Percentiles rank a stretch among this genome's conserved stretches.
phyloP scores from a whole-genome alignment of 2,888 invertebrate species.

The Pseudolycoriella hygida region DNA sequence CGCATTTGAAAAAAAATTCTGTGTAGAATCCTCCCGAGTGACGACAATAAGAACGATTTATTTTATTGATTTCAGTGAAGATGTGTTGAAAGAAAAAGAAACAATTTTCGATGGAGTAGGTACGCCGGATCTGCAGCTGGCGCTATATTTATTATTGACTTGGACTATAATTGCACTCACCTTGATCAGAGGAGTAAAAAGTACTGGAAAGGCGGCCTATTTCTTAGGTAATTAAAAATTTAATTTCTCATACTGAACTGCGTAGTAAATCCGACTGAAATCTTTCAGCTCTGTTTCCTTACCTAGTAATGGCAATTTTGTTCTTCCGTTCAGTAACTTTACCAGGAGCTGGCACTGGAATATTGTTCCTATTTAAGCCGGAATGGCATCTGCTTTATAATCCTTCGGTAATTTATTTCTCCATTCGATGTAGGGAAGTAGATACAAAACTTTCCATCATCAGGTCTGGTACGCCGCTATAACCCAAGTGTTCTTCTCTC shows the following conservation, averaged over 20 bases:
- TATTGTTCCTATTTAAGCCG: conserved; percentile 45
- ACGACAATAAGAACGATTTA: too few relatives aligned
- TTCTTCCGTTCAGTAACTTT: conserved; percentile 42
- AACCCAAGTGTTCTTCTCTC: conserved; percentile 44
- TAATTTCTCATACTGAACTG: too few relatives aligned
- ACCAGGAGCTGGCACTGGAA: conserved; percentile 40
- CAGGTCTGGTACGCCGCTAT: conserved; percentile 46
- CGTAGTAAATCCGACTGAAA: conserved; percentile 31
- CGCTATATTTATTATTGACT: conserved; percentile 32
- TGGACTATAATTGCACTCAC: conserved; percentile 35
- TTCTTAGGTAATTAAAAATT: conserved; percentile 31
- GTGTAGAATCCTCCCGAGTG: too few relatives aligned
- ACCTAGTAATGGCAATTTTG: conserved; percentile 42
- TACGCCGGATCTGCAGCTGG: conserved; percentile 34
- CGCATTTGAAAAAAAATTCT: too few relatives aligned
- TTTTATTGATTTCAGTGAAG: conserved; percentile 25
- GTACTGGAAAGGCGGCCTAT: conserved; percentile 52
- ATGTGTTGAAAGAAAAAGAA: conserved; percentile 32
- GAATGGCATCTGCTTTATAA: conserved; percentile 44
- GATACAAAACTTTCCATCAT: too few relatives aligned
- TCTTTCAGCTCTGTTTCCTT: conserved; percentile 56
- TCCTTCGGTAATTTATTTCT: conserved; percentile 18
- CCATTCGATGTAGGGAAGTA: too few relatives aligned
- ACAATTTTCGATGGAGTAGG: conserved; percentile 36
- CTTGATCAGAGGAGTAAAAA: conserved; percentile 35